Conservation (phyloP, 2,797 vertebrate species). For the Melanotaenia boesemani region DNA sequence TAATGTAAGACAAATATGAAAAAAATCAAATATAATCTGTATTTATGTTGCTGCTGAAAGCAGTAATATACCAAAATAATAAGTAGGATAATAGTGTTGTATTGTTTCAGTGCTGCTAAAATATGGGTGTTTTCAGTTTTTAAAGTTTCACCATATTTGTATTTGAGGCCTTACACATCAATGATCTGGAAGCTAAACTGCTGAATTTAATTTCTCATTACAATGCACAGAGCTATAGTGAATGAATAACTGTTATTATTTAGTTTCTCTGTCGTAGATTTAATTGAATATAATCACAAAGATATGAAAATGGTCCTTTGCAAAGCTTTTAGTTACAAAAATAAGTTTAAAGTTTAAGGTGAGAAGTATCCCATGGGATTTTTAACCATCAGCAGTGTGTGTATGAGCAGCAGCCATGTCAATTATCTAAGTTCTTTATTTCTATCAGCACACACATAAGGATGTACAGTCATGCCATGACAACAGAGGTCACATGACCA, state of each 20-base stretch:
- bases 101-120: neutral
- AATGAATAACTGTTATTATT: too few species aligned
- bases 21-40: neutral
- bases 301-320: neutral
- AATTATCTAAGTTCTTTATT: neutral
- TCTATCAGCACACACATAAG: neutral
- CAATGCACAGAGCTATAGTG: too few species aligned
- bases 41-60: neutral
- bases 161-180: too few species aligned
- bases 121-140: neutral
- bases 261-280: neutral
- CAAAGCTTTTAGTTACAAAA: neutral
- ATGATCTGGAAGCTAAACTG: too few species aligned
- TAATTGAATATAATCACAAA: neutral
- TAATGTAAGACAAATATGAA: neutral
- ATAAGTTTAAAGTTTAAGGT: neutral
- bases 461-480: conserved; percentile 2
- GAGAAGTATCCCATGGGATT: neutral
- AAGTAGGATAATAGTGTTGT: neutral
- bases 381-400: neutral
- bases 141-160: too few species aligned
- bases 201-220: too few species aligned
- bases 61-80: neutral
- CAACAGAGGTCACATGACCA: neutral
- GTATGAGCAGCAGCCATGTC: neutral